Conservation (phyloP, 2,888 invertebrate genomes). For the Temnothorax rugatulus region DNA sequence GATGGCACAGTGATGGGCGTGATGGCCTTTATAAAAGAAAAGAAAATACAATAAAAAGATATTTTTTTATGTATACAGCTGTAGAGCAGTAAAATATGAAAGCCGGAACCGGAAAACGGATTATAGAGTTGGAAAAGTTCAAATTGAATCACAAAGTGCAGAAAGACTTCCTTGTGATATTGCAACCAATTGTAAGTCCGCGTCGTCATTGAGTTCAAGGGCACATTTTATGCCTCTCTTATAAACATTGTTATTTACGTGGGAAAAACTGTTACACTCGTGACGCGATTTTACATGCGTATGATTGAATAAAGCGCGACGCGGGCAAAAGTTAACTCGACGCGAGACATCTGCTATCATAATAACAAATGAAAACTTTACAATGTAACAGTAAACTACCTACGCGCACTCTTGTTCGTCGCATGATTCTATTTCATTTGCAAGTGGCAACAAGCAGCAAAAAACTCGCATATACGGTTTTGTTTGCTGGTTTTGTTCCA, state of each 20-base stretch:
- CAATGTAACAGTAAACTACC: constrained; percentile 39
- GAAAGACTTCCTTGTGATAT: not conserved
- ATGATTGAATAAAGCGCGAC: constrained; percentile 8
- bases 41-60: not conserved
- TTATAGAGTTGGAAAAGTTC: not conserved
- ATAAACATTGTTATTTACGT: not conserved
- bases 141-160: not conserved
- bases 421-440: not conserved
- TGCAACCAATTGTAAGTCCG: not conserved
- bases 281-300: not conserved
- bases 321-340: constrained; percentile 19
- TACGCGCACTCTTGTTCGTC: not conserved
- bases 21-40: not conserved
- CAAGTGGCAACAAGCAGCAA: constrained; percentile 22
- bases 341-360: constrained; percentile 20
- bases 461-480: constrained; percentile 18
- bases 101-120: not conserved
- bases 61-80: not conserved
- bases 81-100: constrained; percentile 15
- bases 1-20: not conserved
- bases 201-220: not conserved
- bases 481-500: constrained; percentile 16
- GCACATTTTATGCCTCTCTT: not conserved
- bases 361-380: constrained; percentile 38
- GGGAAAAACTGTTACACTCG: not conserved